A percentile compares a stretch with the other conserved stretches of the same genome.
Conservation (phyloP, 2,113 vertebrate genomes). For the Mormyrus lacerda region DNA sequence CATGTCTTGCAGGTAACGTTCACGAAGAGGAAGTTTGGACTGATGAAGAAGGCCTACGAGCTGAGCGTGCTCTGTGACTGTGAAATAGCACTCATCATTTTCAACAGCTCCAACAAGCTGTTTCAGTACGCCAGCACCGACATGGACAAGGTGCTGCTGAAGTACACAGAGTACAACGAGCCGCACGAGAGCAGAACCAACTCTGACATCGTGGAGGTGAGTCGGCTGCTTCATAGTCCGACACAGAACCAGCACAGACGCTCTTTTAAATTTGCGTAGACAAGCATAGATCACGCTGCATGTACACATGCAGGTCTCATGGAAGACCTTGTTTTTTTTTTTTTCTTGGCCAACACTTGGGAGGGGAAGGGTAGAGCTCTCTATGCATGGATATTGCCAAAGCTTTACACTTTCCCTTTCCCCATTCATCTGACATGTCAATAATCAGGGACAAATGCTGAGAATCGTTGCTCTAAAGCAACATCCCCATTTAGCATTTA, state of each 20-base stretch:
- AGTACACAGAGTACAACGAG: conserved; percentile 95
- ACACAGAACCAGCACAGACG: too few species aligned
- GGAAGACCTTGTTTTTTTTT: not conserved
- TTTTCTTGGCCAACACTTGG: not conserved
- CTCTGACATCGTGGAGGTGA: conserved; percentile 95
- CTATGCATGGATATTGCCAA: not conserved
- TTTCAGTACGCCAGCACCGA: conserved; percentile 98
- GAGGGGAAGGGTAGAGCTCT: not conserved
- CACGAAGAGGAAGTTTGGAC: conserved; percentile 92
- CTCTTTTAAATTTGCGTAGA: not conserved
- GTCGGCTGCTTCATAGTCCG: conserved; percentile 21
- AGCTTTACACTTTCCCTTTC: not conserved
- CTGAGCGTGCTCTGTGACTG: conserved; percentile 97
- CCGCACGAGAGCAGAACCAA: conserved; percentile 97
- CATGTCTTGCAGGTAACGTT: conserved; percentile 78
- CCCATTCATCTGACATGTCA: not conserved
- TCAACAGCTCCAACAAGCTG: conserved; percentile 98
- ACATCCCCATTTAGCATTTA: not conserved
- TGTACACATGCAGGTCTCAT: not conserved
- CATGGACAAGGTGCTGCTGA: conserved; percentile 97
- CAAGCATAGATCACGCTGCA: not conserved
- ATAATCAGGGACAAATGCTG: not conserved
- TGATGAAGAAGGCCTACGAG: conserved; percentile 99
- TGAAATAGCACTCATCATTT: conserved; percentile 98
- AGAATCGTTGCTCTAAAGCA: not conserved